These are phyloP conservation scores for Plebejus anna DNA, from an alignment of 2,888 invertebrate genomes.

Conservation along the genomic window DNA sequence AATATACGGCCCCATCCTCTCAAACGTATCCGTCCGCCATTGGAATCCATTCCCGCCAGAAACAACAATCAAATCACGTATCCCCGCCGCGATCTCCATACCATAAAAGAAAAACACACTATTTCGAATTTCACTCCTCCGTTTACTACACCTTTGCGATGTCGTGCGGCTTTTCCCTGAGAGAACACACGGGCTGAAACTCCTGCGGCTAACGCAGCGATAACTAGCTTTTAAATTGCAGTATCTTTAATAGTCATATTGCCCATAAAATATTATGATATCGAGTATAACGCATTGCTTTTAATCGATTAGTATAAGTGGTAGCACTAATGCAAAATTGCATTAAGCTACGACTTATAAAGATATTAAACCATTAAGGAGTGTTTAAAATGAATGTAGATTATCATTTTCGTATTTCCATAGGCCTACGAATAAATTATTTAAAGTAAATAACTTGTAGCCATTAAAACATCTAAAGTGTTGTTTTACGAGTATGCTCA, in stretches of 20 bases:
- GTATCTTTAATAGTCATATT: not conserved
- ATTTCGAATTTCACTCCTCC: conserved; percentile 51
- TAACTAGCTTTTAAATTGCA: not conserved
- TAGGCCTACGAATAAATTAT: conserved; percentile 7
- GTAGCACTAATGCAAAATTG: not conserved
- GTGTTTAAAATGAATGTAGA: not conserved
- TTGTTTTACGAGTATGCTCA: conserved; percentile 14
- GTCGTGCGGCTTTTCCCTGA: conserved; percentile 41
- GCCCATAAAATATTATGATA: not conserved
- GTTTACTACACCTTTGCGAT: conserved; percentile 63
- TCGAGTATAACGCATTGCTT: not conserved
- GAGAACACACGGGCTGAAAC: conserved; percentile 40
- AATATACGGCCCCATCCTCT: conserved; percentile 36
- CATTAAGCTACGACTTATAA: not conserved
- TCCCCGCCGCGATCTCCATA: conserved; percentile 53
- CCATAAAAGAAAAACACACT: conserved; percentile 51
- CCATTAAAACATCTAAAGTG: conserved; percentile 12
- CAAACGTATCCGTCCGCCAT: conserved; percentile 44
- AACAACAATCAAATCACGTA: conserved; percentile 51
- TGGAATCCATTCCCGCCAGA: conserved; percentile 47
- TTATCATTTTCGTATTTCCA: not conserved
- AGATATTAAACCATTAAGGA: not conserved
- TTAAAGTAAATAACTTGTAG: conserved; percentile 5
- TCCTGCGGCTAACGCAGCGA: conserved; percentile 31
- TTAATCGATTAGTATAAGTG: not conserved